Evolutionary conservation across 2,113 vertebrate species (phyloP), one percentile per base, ranked within the genome.

Genomic region (Microcebus murinus): DNA sequence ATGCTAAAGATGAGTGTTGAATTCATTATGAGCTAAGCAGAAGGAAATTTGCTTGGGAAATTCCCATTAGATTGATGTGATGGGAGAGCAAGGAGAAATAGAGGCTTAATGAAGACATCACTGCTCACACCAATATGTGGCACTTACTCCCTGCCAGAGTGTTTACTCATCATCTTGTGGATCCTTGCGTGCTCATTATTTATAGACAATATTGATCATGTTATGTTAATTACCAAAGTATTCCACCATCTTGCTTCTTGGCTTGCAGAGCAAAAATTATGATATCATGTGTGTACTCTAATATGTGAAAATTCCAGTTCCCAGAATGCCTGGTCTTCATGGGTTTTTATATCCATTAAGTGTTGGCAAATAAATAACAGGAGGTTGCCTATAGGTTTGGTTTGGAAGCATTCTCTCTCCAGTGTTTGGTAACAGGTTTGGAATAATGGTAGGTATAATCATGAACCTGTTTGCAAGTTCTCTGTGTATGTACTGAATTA

Each of bases 341-440:
- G 13, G 29, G 34, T 71, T 91, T 74, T 77, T 82, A 20, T 17
- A 87, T 55, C 34, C 68, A 20, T 63, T 63, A 27, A 7, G 0
- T 83, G 6, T 87, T 97, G 91, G 74, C 88, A 98, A 97, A 96
- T 97, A 94, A 91, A 88, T 93, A 96, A 82, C 4, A 86, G 67
- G 81, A 95, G 87, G 85, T 76, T 71, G 23, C 65, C 85, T 96
- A 90, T 96, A 95, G 70, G 59, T 96, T 98, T 86, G 83, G 36
- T 96, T 98, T 61, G 96, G 76, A 21, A 97, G 95, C 86, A 42
- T 73, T 1, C 27, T 96, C 61, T 97, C 74, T 76, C 87, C 76
- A 42, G 0, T 70, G 68, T 97, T 98, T 96, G 91, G 88, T 52
- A 97, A 81, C 84, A 95, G 27, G 55, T 71, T 88, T 3, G 2